These are phyloP conservation scores for Gymnoscopelus braueri DNA, from an alignment of 2,797 vertebrate species.

Conservation along the genomic window DNA sequence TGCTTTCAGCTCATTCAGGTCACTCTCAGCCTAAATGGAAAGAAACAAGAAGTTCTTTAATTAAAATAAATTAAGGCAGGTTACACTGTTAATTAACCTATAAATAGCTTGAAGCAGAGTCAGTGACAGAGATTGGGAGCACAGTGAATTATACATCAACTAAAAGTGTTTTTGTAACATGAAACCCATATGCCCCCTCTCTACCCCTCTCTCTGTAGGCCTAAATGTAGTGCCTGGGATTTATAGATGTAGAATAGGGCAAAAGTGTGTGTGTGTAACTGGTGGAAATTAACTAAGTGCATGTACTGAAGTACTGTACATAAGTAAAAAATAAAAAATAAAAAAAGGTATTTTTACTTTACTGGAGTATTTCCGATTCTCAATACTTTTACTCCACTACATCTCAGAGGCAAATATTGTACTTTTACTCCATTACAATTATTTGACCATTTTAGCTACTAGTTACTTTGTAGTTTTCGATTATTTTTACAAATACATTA, in stretches of 20 bases:
- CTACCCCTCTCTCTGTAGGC: not conserved
- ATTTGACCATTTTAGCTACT: no score
- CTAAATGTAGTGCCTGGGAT: not conserved
- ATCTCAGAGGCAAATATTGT: no score
- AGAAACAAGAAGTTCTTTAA: not conserved
- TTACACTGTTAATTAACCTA: not conserved
- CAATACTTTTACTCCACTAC: no score
- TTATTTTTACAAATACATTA: no score
- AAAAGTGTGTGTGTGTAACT: not conserved
- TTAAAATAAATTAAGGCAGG: not conserved
- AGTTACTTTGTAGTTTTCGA: no score
- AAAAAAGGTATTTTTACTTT: no score
- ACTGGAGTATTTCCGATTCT: no score
- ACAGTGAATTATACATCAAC: not conserved
- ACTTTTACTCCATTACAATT: no score
- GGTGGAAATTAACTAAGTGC: no score
- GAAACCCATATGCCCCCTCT: not conserved
- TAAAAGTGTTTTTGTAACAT: not conserved
- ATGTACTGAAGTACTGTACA: no score
- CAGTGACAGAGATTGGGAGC: not conserved
- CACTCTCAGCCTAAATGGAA: constrained; percentile 91
- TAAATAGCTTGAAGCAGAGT: not conserved
- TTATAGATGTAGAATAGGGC: not conserved
- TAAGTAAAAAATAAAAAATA: no score
- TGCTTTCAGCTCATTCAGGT: constrained; percentile 97